Evolutionary conservation across 2,888 invertebrate species (phyloP).

Genomic region (Sinopyrophorus schimmeli): DNA sequence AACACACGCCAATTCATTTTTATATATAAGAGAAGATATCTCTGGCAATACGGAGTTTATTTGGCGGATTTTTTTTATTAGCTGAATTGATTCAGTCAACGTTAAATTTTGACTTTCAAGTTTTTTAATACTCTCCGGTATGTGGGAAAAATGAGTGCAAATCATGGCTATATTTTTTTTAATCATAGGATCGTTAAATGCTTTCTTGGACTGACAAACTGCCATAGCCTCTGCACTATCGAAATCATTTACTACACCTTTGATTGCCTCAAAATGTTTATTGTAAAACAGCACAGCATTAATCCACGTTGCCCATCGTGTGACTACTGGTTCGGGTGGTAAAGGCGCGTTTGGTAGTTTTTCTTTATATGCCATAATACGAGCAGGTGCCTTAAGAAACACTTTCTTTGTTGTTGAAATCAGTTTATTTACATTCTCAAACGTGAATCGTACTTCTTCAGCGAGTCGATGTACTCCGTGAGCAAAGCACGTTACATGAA

Average conservation of each 20-base stretch:
- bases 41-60: too few relatives aligned
- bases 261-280: conserved; percentile 6
- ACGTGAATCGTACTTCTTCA: conserved; percentile 34
- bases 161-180: too few relatives aligned
- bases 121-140: too few relatives aligned
- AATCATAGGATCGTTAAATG: too few relatives aligned
- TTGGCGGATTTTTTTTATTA: too few relatives aligned
- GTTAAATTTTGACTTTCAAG: too few relatives aligned
- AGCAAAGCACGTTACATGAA: conserved; percentile 43
- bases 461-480: conserved; percentile 40
- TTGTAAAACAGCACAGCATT: conserved; percentile 25
- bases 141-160: too few relatives aligned
- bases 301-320: conserved; percentile 36
- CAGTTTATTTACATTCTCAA: conserved; percentile 34
- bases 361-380: conserved; percentile 30
- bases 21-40: too few relatives aligned
- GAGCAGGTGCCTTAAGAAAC: conserved; percentile 39
- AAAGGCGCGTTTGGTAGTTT: conserved; percentile 29
- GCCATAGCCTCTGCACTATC: too few relatives aligned
- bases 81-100: too few relatives aligned
- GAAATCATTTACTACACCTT: conserved; percentile 6
- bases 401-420: conserved; percentile 40
- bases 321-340: conserved; percentile 36
- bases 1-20: too few relatives aligned
- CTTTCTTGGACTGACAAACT: too few relatives aligned